Percentiles rank a stretch among this genome's conserved stretches.
These are phyloP conservation scores for Eutolmus rufibarbis DNA, from an alignment of 2,888 invertebrate species.

Conservation along the genomic window DNA sequence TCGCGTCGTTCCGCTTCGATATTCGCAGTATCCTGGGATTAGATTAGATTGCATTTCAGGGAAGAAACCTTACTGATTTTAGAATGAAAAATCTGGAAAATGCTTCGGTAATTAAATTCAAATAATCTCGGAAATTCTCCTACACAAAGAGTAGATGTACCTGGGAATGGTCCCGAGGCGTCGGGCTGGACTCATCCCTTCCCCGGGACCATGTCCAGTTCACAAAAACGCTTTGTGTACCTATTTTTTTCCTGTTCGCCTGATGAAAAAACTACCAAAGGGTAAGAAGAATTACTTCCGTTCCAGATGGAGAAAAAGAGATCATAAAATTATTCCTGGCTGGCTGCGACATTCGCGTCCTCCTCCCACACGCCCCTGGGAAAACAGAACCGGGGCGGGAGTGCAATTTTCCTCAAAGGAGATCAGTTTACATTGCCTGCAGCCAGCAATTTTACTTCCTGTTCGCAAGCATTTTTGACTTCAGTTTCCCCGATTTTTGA, in stretches of 20 bases:
- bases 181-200: neutral
- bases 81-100: slow-evolving; percentile 3
- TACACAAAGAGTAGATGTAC: neutral
- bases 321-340: neutral
- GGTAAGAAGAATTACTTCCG: slow-evolving; percentile 24
- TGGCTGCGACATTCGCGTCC: neutral
- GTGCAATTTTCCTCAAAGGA: slow-evolving; percentile 18
- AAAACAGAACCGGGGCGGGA: neutral
- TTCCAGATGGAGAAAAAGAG: neutral
- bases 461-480: neutral
- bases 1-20: neutral
- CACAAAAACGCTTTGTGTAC: neutral
- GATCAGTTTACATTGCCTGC: neutral
- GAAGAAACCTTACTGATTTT: neutral
- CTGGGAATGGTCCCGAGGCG: neutral
- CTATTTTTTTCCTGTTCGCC: neutral
- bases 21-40: neutral
- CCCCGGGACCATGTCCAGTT: neutral
- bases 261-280: neutral
- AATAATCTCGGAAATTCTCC: neutral
- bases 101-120: slow-evolving; percentile 37
- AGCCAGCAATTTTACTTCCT: slow-evolving; percentile 6
- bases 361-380: neutral
- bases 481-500: neutral
- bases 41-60: neutral